These are phyloP conservation scores for Caranx ignobilis DNA, from an alignment of 2,113 vertebrate species.

Conservation along the genomic window DNA sequence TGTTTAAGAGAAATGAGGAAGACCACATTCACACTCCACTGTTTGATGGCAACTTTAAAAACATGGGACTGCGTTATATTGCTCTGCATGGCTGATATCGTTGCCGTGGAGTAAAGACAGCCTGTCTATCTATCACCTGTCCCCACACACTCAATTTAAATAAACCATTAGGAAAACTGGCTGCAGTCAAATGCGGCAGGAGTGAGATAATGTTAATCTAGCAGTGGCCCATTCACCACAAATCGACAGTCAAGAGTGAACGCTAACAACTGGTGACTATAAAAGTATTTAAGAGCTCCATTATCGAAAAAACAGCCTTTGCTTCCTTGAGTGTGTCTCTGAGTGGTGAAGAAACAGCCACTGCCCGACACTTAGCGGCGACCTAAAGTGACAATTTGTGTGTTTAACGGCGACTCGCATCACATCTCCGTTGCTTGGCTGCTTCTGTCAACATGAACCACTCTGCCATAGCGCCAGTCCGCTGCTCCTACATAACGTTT, in stretches of 20 bases:
- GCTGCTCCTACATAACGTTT: conserved; percentile 34
- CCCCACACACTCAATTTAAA: conserved; percentile 19
- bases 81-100: too few species aligned
- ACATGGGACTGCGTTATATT: neutral
- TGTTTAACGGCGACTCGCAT: conserved; percentile 55
- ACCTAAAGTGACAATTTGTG: conserved; percentile 28
- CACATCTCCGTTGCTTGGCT: conserved; percentile 67
- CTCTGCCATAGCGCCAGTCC: conserved; percentile 51
- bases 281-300: conserved; percentile 16
- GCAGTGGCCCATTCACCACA: conserved; percentile 38
- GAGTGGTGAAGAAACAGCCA: neutral
- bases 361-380: neutral
- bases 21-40: neutral
- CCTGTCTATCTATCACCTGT: neutral
- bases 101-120: neutral
- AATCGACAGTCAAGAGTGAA: conserved; percentile 26
- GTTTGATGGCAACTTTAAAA: neutral
- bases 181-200: conserved; percentile 64
- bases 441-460: conserved; percentile 79
- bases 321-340: neutral
- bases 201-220: conserved; percentile 30
- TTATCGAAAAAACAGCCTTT: neutral
- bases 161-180: conserved; percentile 27
- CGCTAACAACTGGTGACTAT: neutral
- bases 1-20: conserved; percentile 14